Evolutionary conservation across 2,797 vertebrate species (phyloP), one percentile per base, ranked within the genome.

Genomic region (Streptopelia turtur): DNA sequence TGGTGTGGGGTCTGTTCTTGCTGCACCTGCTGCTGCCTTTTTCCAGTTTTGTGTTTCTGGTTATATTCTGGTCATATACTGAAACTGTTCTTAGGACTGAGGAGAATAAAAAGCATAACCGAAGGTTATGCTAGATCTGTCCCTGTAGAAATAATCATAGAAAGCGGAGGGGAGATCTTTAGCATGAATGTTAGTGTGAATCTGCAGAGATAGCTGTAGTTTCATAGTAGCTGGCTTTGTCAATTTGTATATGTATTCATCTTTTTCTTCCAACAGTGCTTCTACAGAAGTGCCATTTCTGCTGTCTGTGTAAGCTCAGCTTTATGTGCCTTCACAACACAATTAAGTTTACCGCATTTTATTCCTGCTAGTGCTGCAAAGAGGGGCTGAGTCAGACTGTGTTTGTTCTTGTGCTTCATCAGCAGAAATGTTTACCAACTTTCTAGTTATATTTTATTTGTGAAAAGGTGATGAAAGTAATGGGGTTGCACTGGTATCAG

Each of bases 341-440:
- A 91, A 75, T 94, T 88, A 94, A 95, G 35, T 92, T 95, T 63
- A 76, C 92, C 30, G 11, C 71, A 16, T 84, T 96, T 92, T 90
- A 64, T 92, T 95, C 75, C 30, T 83, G 75, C 90, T 80, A 68
- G 86, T 11, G 2, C 88, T 94, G 90, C 86, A 87, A 93, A 93
- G 89, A 77, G 81, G 68, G 81, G 37, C 90, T 94, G 95, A 96
- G 66, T 92, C 81, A 86, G 85, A 13, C 49, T 80, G 13, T 65
- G 20, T 84, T 93, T 92, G 74, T 87, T 95, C 78, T 80, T 89
- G 45, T 89, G 89, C 90, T 56, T 93, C 33, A 45, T 95, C 93
- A 93, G 95, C 94, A 94, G 83, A 89, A 94, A 85, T 77, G 72
- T 95, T 90, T 91, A 93, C 90, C 39, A 92, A 74, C 75, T 94